Conservation (phyloP, 2,888 invertebrate genomes). For the Linyphia triangularis region DNA sequence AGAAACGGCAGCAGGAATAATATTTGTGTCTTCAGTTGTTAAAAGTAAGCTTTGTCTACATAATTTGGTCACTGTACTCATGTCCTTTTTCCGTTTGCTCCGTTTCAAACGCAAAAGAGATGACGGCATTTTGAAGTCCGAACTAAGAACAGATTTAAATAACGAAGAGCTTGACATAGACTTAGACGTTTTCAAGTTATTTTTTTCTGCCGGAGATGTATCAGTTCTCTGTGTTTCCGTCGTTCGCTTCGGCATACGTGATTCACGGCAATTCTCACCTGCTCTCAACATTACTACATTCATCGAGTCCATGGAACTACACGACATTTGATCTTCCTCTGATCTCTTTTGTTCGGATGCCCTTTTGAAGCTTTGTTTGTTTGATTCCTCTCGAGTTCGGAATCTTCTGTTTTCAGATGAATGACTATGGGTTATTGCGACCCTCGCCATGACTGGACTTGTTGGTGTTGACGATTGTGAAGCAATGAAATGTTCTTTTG, state of each 20-base stretch:
- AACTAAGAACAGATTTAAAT: constrained; percentile 45
- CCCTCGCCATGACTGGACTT: not conserved
- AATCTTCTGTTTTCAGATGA: not conserved
- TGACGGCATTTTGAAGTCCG: constrained; percentile 58
- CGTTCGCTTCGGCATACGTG: constrained; percentile 28
- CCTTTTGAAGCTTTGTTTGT: no score
- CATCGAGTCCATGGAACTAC: constrained; percentile 66
- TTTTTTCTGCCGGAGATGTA: not conserved
- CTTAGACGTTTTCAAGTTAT: constrained; percentile 49
- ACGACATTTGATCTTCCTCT: constrained; percentile 50
- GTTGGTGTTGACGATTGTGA: constrained; percentile 3
- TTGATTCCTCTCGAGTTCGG: not conserved
- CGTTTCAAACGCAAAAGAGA: constrained; percentile 43
- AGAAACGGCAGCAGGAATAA: not conserved
- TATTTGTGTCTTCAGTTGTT: constrained; percentile 18
- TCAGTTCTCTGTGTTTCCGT: constrained; percentile 20
- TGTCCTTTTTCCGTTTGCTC: constrained; percentile 68
- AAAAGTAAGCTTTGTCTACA: constrained; percentile 70
- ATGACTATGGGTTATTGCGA: not conserved
- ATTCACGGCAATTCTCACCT: constrained; percentile 66
- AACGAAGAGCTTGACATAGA: constrained; percentile 68
- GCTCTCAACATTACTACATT: constrained; percentile 60
- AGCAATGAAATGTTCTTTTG: constrained; percentile 71
- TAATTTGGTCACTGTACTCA: constrained; percentile 63
- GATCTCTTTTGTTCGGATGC: not conserved